phyloP scores from a whole-genome alignment of 2,113 vertebrate genomes.

The Myrmecobius fasciatus region DNA sequence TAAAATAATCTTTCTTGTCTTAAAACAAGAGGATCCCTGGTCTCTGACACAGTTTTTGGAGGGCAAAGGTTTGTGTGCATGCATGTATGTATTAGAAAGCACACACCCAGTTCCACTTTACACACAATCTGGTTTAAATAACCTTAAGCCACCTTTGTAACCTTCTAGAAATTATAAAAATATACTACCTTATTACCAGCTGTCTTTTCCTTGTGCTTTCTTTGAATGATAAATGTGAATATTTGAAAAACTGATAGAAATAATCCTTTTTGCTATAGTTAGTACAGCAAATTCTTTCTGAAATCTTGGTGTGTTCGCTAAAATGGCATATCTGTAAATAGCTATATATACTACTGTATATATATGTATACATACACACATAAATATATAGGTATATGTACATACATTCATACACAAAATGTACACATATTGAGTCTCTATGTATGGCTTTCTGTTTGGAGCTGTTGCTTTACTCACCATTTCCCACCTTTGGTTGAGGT shows the following conservation, averaged over 20 bases:
- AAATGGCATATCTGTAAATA: slow-evolving; percentile 84
- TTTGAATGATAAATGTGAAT: slow-evolving; percentile 76
- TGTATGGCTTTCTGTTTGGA: slow-evolving; percentile 75
- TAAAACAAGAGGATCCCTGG: neutral
- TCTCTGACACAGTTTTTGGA: neutral
- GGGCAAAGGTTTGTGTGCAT: too few species aligned
- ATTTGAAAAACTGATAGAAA: slow-evolving; percentile 78
- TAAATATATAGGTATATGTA: too few species aligned
- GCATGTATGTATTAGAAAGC: neutral
- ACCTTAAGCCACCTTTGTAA: slow-evolving; percentile 63
- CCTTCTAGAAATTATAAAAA: slow-evolving; percentile 36
- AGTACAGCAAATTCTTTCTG: slow-evolving; percentile 62
- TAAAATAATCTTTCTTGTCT: neutral
- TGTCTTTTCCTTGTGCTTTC: slow-evolving; percentile 77
- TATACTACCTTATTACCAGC: slow-evolving; percentile 41
- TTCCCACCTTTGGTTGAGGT: slow-evolving; percentile 63
- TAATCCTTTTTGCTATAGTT: slow-evolving; percentile 82
- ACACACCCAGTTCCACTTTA: neutral
- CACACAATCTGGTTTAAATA: neutral
- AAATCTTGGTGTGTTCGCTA: slow-evolving; percentile 80
- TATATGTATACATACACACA: slow-evolving; percentile 66
- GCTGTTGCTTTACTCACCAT: slow-evolving; percentile 44
- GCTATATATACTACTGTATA: slow-evolving; percentile 82
- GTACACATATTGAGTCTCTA: slow-evolving; percentile 71
- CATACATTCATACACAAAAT: too few species aligned